A percentile compares a stretch with the other conserved stretches of the same genome.
These are phyloP conservation scores for Hesperia comma DNA, from an alignment of 2,888 invertebrate species.

Conservation along the genomic window DNA sequence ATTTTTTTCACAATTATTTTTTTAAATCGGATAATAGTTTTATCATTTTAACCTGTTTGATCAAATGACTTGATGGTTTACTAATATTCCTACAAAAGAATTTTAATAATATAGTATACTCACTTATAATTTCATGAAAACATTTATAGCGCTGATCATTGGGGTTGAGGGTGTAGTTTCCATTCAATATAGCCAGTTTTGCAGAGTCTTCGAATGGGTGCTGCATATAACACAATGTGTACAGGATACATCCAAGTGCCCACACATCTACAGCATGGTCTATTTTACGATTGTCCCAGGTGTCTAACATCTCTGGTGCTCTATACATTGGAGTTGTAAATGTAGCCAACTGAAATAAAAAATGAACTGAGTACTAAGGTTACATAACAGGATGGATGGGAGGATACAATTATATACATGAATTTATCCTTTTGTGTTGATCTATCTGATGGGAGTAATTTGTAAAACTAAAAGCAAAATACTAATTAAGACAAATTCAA, in stretches of 20 bases:
- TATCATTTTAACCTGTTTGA: no score
- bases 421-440: no score
- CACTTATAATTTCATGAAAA: constrained; percentile 95
- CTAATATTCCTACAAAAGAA: no score
- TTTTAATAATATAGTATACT: constrained; percentile 61
- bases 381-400: background rate
- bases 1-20: no score
- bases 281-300: constrained; percentile 97
- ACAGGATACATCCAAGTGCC: constrained; percentile 98
- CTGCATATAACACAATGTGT: constrained; percentile 94
- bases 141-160: constrained; percentile 91
- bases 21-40: no score
- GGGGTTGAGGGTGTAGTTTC: constrained; percentile 94
- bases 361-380: background rate
- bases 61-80: no score
- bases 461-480: no score
- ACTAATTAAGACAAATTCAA: no score
- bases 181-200: constrained; percentile 97
- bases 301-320: constrained; percentile 99
- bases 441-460: no score
- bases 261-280: constrained; percentile 96
- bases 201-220: constrained; percentile 99
- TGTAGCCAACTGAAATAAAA: constrained; percentile 86
- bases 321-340: constrained; percentile 97
- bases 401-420: background rate